These are phyloP conservation scores for Drosophila suboccidentalis DNA, from an alignment of 2,888 invertebrate genomes.

Conservation along the genomic window DNA sequence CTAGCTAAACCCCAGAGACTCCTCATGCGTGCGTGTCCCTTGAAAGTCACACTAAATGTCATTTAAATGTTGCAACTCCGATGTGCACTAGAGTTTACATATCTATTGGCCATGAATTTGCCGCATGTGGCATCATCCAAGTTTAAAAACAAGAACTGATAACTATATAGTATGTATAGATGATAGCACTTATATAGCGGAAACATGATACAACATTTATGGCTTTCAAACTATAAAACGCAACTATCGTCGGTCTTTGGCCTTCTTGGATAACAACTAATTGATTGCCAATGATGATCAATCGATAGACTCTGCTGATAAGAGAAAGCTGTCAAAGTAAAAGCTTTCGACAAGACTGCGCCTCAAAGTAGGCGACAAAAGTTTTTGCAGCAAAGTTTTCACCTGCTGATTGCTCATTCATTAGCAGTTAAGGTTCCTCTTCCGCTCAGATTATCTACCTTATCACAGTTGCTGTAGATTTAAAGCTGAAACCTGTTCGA, in stretches of 20 bases:
- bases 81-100: slow-evolving; percentile 43
- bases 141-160: neutral
- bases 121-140: neutral
- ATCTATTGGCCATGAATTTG: slow-evolving; percentile 26
- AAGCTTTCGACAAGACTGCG: slow-evolving; percentile 20
- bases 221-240: slow-evolving; percentile 15
- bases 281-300: slow-evolving; percentile 41
- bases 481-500: slow-evolving; percentile 25
- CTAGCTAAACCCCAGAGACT: neutral
- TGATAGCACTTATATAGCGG: neutral
- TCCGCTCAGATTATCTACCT: slow-evolving; percentile 2
- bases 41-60: slow-evolving; percentile 74
- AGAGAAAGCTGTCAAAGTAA: slow-evolving; percentile 7
- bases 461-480: slow-evolving; percentile 8
- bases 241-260: slow-evolving; percentile 11
- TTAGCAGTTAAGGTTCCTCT: slow-evolving; percentile 23
- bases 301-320: slow-evolving; percentile 36
- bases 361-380: slow-evolving; percentile 40
- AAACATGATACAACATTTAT: slow-evolving; percentile 17
- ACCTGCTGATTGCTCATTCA: slow-evolving; percentile 45
- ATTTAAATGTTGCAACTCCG: slow-evolving; percentile 61
- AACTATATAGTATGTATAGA: neutral
- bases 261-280: slow-evolving; percentile 31
- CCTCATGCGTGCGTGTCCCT: slow-evolving; percentile 2
- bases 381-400: slow-evolving; percentile 9